phyloP scores from a whole-genome alignment of 92 coral and sea anemone species.

The Epizoanthus ramosus region DNA sequence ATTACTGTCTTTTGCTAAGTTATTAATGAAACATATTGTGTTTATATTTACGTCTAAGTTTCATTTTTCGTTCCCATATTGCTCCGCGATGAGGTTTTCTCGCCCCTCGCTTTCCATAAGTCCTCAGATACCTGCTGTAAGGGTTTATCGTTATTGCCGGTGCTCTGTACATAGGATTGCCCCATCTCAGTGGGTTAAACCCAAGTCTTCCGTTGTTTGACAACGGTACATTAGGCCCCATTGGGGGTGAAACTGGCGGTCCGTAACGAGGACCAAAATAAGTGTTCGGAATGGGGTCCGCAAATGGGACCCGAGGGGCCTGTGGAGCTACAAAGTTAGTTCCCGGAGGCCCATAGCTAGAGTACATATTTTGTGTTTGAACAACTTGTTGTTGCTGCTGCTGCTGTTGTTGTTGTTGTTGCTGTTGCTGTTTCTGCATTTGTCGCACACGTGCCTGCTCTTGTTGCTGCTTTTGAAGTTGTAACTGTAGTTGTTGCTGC shows the following conservation, averaged over 20 bases:
- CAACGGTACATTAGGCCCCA: slow-evolving; percentile 41
- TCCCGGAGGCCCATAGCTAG: slow-evolving; percentile 38
- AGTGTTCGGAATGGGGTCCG: slow-evolving; percentile 33
- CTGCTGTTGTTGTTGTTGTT: slow-evolving; percentile 26
- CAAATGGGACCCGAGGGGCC: slow-evolving; percentile 37
- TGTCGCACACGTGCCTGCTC: slow-evolving; percentile 20
- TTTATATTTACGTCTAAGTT: slow-evolving; percentile 19
- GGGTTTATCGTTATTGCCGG: slow-evolving; percentile 39
- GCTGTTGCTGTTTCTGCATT: slow-evolving; percentile 33
- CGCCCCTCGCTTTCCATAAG: slow-evolving; percentile 77
- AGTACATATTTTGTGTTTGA: slow-evolving; percentile 17
- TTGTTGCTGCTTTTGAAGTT: slow-evolving; percentile 25
- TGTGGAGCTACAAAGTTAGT: slow-evolving; percentile 36
- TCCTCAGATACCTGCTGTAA: slow-evolving; percentile 65
- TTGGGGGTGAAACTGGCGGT: slow-evolving; percentile 39
- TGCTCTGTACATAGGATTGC: slow-evolving; percentile 37
- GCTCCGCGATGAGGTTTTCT: not conserved
- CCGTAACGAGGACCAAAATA: slow-evolving; percentile 44
- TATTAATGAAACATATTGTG: not conserved
- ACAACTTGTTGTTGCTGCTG: slow-evolving; percentile 20
- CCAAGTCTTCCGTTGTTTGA: slow-evolving; percentile 39
- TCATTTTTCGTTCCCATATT: not conserved
- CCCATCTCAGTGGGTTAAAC: slow-evolving; percentile 38
- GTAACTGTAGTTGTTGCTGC: not conserved
- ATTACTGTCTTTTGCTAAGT: too few relatives aligned